Percentiles rank a stretch among this genome's conserved stretches.
These are phyloP conservation scores for Nibea albiflora DNA, from an alignment of 2,113 vertebrate genomes.

Conservation along the genomic window DNA sequence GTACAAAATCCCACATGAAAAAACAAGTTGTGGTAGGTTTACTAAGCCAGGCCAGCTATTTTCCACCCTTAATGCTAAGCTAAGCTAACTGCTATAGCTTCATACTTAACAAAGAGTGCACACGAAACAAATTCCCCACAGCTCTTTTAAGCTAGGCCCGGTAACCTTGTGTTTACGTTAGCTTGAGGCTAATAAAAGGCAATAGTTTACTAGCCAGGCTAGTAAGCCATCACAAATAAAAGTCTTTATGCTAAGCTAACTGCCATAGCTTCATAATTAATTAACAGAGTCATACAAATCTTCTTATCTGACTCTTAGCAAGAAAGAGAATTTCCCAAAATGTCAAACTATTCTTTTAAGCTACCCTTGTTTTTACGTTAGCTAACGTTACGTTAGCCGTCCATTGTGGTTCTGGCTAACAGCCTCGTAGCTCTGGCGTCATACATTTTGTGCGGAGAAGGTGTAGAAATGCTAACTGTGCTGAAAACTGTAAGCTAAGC, in stretches of 20 bases:
- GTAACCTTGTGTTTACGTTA: too few relatives aligned
- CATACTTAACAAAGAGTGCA: too few relatives aligned
- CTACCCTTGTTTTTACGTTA: not conserved
- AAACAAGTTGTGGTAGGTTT: not conserved
- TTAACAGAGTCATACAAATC: not conserved
- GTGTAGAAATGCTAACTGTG: constrained; percentile 3
- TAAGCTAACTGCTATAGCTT: not conserved
- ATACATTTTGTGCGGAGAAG: not conserved
- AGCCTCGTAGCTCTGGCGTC: not conserved
- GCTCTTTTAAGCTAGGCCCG: too few relatives aligned
- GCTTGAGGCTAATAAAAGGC: too few relatives aligned
- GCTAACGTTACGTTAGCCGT: not conserved
- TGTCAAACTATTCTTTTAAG: not conserved
- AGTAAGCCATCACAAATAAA: too few relatives aligned
- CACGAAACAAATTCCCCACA: too few relatives aligned
- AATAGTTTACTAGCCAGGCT: too few relatives aligned
- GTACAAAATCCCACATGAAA: too few relatives aligned
- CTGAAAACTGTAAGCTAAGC: not conserved
- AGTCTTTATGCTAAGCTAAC: not conserved
- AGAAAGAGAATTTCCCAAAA: not conserved
- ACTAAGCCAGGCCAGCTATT: not conserved
- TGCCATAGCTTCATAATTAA: not conserved
- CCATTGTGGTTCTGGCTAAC: not conserved
- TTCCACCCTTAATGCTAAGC: not conserved
- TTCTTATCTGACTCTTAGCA: not conserved